These are phyloP conservation scores for Germaria angustata DNA, from an alignment of 2,888 invertebrate genomes.

Conservation along the genomic window DNA sequence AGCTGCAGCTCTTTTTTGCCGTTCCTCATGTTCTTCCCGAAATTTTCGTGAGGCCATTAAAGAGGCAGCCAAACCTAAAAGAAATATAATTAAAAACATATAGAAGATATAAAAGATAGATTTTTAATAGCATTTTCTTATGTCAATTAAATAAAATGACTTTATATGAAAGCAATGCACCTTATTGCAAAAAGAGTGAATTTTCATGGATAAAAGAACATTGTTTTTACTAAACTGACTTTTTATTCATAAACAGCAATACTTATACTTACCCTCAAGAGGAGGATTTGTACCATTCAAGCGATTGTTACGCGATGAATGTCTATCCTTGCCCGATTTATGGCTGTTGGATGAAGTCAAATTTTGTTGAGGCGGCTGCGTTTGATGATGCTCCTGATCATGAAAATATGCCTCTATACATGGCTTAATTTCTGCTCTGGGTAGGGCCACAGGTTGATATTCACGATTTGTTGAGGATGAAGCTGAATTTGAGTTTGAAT, in stretches of 20 bases:
- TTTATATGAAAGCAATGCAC: no score
- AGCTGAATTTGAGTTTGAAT: constrained; percentile 25
- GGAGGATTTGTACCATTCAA: constrained; percentile 79
- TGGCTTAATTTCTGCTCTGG: constrained; percentile 86
- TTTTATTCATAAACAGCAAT: constrained; percentile 14
- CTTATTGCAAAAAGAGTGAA: no score
- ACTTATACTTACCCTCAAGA: constrained; percentile 76
- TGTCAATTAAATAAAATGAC: no score
- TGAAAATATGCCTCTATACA: constrained; percentile 87
- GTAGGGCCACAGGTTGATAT: constrained; percentile 81
- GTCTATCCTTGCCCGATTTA: constrained; percentile 72
- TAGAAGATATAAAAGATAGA: no score
- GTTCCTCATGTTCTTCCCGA: constrained; percentile 81
- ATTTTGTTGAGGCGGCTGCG: constrained; percentile 68
- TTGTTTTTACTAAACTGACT: no score
- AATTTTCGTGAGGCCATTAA: constrained; percentile 85
- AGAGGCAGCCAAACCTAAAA: constrained; percentile 88
- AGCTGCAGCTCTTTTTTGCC: constrained; percentile 77
- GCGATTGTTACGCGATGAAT: constrained; percentile 72
- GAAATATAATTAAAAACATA: neutral
- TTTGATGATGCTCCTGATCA: constrained; percentile 82
- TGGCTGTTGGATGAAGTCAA: constrained; percentile 64
- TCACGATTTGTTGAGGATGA: constrained; percentile 68
- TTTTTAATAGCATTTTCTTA: no score
- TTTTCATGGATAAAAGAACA: no score